Base-by-base conservation (phyloP, 2,797 vertebrate genomes). In the Rhincodon typus region DNA sequence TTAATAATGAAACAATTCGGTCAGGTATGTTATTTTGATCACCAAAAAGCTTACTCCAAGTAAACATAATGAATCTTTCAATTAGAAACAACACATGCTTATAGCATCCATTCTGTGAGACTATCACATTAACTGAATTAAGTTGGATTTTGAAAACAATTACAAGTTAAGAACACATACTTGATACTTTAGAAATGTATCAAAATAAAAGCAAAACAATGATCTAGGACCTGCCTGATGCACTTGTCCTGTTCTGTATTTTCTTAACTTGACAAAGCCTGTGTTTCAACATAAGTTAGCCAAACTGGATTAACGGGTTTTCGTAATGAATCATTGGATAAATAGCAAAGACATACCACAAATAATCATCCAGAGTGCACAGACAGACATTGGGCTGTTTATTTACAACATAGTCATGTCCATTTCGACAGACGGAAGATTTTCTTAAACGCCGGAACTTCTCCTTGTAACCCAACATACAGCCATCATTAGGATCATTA, bases 381-480 rank as follows among this genome's bases (percentile, higher is more conserved):
- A 19, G 95, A 96, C 99, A 99, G 23, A 98, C 96, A 0, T 98
- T 98, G 0, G 98, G 98, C 96, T 98, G 97, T 46, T 98, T 98
- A 97, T 96, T 98, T 88, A 99, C 97, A 3, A 96, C 0, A 62
- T 98, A 99, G 96, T 98, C 97, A 0, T 98, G 98, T 23, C 99
- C 99, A 0, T 99, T 99, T 97, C 97, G 98, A 96, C 99, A 99
- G 95, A 99, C 97, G 0, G 99, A 98, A 27, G 98, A 98, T 95
- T 99, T 99, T 96, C 97, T 98, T 3, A 99, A 98, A 0, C 99
- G 98, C 23, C 98, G 97, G 96, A 98, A 99, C 86, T 96, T 98
- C 96, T 99, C 99, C 96, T 99, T 99, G 96, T 98, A 99, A n/a
- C 99, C 99, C 96, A 99, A 97, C 96, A 99, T 98, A 97, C 99